Evolutionary conservation across 2,113 vertebrate species (phyloP).

Genomic region (Leucoraja erinaceus): DNA sequence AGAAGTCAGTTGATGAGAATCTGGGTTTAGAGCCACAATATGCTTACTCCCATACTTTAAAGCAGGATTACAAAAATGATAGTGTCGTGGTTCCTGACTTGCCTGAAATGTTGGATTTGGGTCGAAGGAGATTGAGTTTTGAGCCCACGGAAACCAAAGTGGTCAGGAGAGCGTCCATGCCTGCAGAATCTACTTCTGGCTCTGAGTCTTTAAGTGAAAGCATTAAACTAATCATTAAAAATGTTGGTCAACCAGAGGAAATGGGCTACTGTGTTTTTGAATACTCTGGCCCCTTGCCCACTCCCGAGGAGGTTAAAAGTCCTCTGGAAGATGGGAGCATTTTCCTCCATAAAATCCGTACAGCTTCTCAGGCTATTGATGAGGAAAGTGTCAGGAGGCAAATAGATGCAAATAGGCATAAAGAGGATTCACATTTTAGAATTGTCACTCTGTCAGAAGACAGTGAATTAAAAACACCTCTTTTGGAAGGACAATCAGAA

Average conservation of each 20-base stretch:
- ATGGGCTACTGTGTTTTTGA: conserved; percentile 97
- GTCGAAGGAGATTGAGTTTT: conserved; percentile 77
- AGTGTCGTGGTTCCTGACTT: conserved; percentile 83
- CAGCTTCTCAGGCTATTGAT: conserved; percentile 7
- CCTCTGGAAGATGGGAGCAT: conserved; percentile 24
- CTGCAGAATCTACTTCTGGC: conserved; percentile 60
- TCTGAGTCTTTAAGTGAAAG: conserved; percentile 63
- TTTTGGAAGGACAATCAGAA: conserved; percentile 19
- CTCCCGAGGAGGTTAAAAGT: conserved; percentile 34
- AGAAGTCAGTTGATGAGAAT: conserved; percentile 54
- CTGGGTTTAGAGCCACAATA: conserved; percentile 58
- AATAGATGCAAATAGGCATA: conserved; percentile 22
- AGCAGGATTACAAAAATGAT: conserved; percentile 79
- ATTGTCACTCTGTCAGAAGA: conserved; percentile 52
- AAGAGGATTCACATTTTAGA: conserved; percentile 28
- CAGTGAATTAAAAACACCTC: conserved; percentile 48
- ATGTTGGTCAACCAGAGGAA: conserved; percentile 87
- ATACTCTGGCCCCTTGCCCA: conserved; percentile 85
- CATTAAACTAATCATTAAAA: conserved; percentile 68
- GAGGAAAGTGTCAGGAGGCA: conserved; percentile 34
- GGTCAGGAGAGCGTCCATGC: conserved; percentile 66
- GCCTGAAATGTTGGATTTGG: conserved; percentile 93
- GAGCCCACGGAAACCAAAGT: conserved; percentile 74
- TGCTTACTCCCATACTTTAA: conserved; percentile 69
- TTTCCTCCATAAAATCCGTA: conserved; percentile 46